Evolutionary conservation across 2,113 vertebrate species (phyloP), one percentile per base, ranked within the genome.

Genomic region (Sceloporus undulatus): DNA sequence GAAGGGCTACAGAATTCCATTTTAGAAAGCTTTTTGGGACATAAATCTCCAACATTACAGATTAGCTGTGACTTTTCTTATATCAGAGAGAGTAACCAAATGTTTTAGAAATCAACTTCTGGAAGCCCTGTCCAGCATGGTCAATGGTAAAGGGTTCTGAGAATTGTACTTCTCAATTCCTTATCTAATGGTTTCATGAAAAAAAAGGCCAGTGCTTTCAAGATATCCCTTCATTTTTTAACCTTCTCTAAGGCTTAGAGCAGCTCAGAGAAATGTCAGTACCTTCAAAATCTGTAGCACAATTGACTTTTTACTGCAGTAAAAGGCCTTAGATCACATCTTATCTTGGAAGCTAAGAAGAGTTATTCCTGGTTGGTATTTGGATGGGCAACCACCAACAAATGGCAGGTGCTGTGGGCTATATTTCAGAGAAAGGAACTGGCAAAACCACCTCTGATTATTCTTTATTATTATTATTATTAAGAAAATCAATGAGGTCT

Each of bases 211-310:
- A 85, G 9, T 88, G 56, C 82, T 92, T 89, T 89, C 89, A 62
- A 93, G 16, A 59, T 19, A 81, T 52, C 84, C 82, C 92, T 92
- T 56, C 54, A 79, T 48, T 87, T 93, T 90, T 84, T 88, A 73
- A 40, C 48, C 48, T 40, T 59, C 85, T 87, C 74, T 79, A 88
- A 85, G 89, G 76, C 93, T 94, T 92, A 94, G 87, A 93, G 91
- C 27, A 87, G 84, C 75, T 79, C 62, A 76, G 56, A 88, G 16
- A 79, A 92, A 92, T 86, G 88, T 2, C 84, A 52, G 83, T 83
- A 81, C 85, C 91, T 93, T 82, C 81, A 91, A 62, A 85, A 92
- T 92, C 92, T 93, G 88, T 95, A 87, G 91, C 92, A 93, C 84
- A 89, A 82, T 89, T 91, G 84, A 88, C 85, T 93, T 94, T 86